Conservation (phyloP, 2,113 vertebrate species). For the Asarcornis scutulata region DNA sequence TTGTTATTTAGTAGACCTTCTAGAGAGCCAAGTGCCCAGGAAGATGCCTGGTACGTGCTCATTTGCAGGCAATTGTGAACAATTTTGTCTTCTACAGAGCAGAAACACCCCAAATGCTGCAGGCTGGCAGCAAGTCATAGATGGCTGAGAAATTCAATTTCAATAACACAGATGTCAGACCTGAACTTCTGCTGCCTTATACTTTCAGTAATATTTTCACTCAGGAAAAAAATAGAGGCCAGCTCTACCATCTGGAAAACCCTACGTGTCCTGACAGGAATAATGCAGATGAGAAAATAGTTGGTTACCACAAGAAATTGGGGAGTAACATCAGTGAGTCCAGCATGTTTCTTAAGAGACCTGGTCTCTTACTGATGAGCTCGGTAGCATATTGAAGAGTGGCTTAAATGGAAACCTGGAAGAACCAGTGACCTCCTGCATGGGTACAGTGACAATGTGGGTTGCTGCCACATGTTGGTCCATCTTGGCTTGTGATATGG, state of each 20-base stretch:
- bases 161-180: background rate
- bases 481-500: background rate
- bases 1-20: background rate
- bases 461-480: background rate
- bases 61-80: background rate
- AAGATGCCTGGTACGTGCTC: background rate
- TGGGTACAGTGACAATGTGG: background rate
- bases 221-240: background rate
- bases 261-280: background rate
- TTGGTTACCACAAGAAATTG: constrained; percentile 18
- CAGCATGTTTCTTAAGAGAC: background rate
- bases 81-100: background rate
- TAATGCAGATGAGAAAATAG: constrained; percentile 23
- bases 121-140: background rate
- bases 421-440: background rate
- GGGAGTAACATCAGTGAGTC: background rate
- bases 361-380: background rate
- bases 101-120: background rate
- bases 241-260: constrained; percentile 20
- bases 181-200: background rate
- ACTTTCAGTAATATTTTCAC: constrained; percentile 11
- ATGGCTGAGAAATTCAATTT: background rate
- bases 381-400: background rate
- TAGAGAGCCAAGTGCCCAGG: background rate
- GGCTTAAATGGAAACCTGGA: background rate